phyloP scores from a whole-genome alignment of 2,888 invertebrate species.

The Erebia ligea region DNA sequence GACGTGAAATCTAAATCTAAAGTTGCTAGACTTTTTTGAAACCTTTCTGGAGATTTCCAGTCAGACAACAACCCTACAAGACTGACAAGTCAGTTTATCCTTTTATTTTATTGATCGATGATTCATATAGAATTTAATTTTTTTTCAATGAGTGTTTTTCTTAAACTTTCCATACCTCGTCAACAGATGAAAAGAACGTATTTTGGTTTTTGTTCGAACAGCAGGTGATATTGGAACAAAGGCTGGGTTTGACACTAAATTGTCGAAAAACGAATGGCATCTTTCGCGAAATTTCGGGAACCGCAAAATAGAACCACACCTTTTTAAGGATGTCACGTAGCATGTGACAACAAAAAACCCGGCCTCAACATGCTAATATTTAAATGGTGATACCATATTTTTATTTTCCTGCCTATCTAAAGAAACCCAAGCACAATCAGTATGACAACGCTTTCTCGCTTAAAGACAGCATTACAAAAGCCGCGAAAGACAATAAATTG shows the following conservation, averaged over 20 bases:
- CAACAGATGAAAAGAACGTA: conserved; percentile 36
- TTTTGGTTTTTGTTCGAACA: conserved; percentile 30
- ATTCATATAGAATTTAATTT: no score
- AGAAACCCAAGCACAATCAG: no score
- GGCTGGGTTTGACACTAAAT: conserved; percentile 65
- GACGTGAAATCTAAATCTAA: no score
- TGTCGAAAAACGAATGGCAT: conserved; percentile 56
- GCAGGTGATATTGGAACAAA: conserved; percentile 69
- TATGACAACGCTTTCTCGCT: no score
- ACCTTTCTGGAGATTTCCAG: no score
- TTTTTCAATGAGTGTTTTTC: conserved; percentile 7
- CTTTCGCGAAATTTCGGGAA: conserved; percentile 64
- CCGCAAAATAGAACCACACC: conserved; percentile 72
- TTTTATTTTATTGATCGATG: no score
- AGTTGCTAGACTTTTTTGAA: no score
- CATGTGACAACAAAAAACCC: conserved; percentile 56
- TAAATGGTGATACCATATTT: neutral
- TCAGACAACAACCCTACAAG: no score
- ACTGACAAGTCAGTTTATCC: no score
- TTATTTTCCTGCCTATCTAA: no score
- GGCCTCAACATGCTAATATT: conserved; percentile 3
- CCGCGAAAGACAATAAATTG: no score
- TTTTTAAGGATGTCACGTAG: conserved; percentile 69
- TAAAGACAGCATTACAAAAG: no score
- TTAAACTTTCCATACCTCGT: conserved; percentile 40